Base-by-base conservation (phyloP, 2,797 vertebrate species). In the Sardinella longiceps region DNA sequence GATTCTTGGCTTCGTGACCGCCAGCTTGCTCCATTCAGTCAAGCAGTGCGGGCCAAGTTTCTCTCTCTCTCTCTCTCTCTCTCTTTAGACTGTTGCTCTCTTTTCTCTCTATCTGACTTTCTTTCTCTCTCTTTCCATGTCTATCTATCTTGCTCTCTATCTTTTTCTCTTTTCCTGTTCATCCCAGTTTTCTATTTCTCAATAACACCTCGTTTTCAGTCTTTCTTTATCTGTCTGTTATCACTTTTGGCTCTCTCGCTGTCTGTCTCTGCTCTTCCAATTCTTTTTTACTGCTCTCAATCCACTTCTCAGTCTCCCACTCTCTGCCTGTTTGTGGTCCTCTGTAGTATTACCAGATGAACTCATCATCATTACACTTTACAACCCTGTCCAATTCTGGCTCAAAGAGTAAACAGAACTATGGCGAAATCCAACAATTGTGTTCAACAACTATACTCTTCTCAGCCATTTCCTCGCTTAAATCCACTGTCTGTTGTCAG, bases 1-100 rank as follows among this genome's bases (percentile, higher is more conserved):
- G 70, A 43, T 56, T 51, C 82, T 74, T 83, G 82, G 58, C 82
- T 1, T 46, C 15, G 43, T 39, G 80, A 60, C 80, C 18, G 70
- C 66, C 58, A 3, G 30, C 56, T 83, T 83, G 46, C 85, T 60
- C 83, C 43, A 70, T 18, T 53, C 6, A 33, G 58, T 63, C 63
- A 18, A 25, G 51, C 23, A 12, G 60, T 70, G 39, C 30, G 45
- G 45, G 60, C 63, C 80, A 74, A 33, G 20, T 86, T 53, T 60
- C 30, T 82, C 45, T 84, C 30, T 25, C 39, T 33, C 25, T 3
- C 60, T 25, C 30, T 58, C 50, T 77, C 63, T 33, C 33, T 81
- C 51, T 83, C n/a, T n/a, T n/a, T n/a, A n/a, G n/a, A n/a, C n/a
- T n/a, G n/a, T n/a, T n/a, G n/a, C n/a, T n/a, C n/a, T n/a, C n/a